These are phyloP conservation scores for Hemicentrotus pulcherrimus DNA, from an alignment of 35 echinoderm and acorn worm species.

Conservation along the genomic window DNA sequence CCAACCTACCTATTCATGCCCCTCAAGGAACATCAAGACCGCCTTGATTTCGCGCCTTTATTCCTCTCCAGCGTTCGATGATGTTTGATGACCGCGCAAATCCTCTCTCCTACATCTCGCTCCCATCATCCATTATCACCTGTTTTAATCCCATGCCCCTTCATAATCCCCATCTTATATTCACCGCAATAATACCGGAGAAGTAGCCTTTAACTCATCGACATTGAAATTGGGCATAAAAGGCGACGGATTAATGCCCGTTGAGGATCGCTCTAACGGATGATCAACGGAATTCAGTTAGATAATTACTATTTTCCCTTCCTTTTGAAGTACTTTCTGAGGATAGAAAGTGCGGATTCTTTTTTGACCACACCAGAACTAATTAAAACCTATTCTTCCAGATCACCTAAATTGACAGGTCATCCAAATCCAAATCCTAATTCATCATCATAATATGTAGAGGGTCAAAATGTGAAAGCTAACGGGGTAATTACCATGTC, in stretches of 20 bases:
- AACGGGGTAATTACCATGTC: background rate
- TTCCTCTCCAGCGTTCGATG: background rate
- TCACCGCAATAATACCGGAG: background rate
- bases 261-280: background rate
- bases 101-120: background rate
- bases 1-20: background rate
- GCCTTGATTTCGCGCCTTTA: background rate
- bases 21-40: background rate
- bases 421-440: background rate
- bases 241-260: slow-evolving; percentile 29
- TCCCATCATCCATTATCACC: background rate
- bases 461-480: background rate
- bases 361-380: slow-evolving; percentile 16
- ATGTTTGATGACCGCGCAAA: slow-evolving; percentile 10
- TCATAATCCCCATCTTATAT: slow-evolving; percentile 9
- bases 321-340: background rate
- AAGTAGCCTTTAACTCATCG: background rate
- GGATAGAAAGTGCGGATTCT: background rate
- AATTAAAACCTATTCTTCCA: slow-evolving; percentile 44
- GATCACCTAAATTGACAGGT: background rate
- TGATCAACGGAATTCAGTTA: slow-evolving; percentile 47
- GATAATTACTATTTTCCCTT: slow-evolving; percentile 9
- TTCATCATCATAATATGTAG: background rate
- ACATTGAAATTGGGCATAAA: slow-evolving; percentile 53
- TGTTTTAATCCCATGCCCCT: background rate